phyloP scores from a whole-genome alignment of 2,113 vertebrate species.

The Chinchilla lanigera region DNA sequence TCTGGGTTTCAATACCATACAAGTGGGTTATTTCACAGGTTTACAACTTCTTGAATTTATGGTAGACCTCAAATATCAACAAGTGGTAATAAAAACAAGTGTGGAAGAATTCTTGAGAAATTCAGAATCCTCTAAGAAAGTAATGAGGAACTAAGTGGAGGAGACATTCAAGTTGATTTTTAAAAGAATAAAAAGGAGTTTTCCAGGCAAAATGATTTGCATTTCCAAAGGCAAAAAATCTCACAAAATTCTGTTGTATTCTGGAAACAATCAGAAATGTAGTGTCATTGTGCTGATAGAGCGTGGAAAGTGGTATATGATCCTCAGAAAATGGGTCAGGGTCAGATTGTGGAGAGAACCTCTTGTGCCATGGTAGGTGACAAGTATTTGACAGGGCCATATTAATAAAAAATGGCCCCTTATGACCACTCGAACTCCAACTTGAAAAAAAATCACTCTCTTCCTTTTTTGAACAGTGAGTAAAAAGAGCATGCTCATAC shows the following conservation, averaged over 20 bases:
- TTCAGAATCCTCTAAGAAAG: not conserved
- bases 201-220: not conserved
- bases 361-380: not conserved
- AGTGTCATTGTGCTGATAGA: not conserved
- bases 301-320: not conserved
- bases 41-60: not conserved
- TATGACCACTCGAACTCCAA: not conserved
- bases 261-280: slow-evolving; percentile 6
- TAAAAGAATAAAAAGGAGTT: not conserved
- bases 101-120: not conserved
- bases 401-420: not conserved
- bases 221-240: not conserved
- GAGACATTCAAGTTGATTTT: not conserved
- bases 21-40: not conserved
- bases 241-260: not conserved
- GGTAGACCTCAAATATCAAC: not conserved
- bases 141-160: not conserved
- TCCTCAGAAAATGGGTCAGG: not conserved
- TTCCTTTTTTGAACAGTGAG: not conserved
- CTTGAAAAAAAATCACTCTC: not conserved
- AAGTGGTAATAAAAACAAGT: not conserved
- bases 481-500: not conserved
- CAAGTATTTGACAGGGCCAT: not conserved
- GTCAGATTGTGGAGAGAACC: not conserved
- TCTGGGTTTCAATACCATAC: not conserved